phyloP scores from a whole-genome alignment of 2,888 invertebrate species.

The Melitaea athalia region DNA sequence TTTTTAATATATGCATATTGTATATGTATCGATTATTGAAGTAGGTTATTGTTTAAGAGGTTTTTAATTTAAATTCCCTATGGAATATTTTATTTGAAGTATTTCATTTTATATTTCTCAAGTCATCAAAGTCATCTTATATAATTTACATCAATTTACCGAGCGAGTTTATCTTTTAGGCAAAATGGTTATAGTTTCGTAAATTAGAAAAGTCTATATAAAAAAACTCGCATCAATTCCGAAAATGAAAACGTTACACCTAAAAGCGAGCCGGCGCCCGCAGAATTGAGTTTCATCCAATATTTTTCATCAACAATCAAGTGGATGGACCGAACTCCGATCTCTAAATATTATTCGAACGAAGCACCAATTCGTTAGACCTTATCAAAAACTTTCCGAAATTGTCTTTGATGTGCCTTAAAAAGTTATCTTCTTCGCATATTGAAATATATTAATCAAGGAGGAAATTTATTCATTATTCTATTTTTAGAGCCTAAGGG shows the following conservation, averaged over 20 bases:
- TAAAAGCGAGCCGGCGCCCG: conserved; percentile 1
- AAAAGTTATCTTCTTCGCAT: neutral
- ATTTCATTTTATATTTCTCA: too few relatives aligned
- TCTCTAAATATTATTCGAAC: conserved; percentile 6
- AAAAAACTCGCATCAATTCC: neutral
- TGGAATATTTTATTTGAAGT: too few relatives aligned
- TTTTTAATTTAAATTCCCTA: too few relatives aligned
- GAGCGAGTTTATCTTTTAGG: too few relatives aligned
- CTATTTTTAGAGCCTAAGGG: neutral
- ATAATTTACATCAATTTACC: too few relatives aligned
- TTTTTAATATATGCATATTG: too few relatives aligned
- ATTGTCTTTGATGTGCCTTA: conserved; percentile 4
- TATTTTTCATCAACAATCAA: conserved; percentile 19
- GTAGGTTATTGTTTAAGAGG: too few relatives aligned
- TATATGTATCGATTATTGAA: too few relatives aligned
- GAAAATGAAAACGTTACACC: conserved; percentile 16
- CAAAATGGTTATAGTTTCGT: too few relatives aligned
- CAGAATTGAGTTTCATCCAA: conserved; percentile 8
- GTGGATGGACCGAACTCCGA: neutral
- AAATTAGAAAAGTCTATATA: too few relatives aligned
- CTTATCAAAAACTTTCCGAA: conserved; percentile 9
- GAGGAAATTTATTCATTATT: neutral
- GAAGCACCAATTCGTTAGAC: conserved; percentile 5
- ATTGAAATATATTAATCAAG: neutral
- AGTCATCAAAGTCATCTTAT: too few relatives aligned